These are phyloP conservation scores for Trachelus troglodyta DNA, from an alignment of 2,888 invertebrate species.

Conservation along the genomic window DNA sequence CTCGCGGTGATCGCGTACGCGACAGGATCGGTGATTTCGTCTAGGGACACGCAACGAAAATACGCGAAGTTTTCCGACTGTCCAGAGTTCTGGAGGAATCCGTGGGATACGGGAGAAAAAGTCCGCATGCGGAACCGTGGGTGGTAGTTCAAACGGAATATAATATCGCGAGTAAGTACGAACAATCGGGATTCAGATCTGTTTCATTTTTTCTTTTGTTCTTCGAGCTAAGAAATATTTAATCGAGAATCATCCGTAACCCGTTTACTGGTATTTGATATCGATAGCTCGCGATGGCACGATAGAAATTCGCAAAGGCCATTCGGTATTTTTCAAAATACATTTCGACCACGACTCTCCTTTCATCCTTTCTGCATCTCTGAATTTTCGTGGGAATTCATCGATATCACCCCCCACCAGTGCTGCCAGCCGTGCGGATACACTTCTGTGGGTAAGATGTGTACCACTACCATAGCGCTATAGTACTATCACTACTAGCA, in stretches of 20 bases:
- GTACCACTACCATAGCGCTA: background rate
- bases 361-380: background rate
- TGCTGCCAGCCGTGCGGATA: background rate
- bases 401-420: background rate
- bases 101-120: background rate
- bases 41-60: background rate
- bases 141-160: background rate
- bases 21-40: background rate
- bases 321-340: background rate
- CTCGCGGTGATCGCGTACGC: background rate
- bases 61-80: background rate
- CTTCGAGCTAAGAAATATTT: background rate
- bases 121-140: background rate
- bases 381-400: background rate
- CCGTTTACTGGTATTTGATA: background rate
- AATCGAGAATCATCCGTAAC: background rate
- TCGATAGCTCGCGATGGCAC: background rate
- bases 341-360: background rate
- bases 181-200: background rate
- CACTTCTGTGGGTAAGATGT: background rate
- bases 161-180: background rate
- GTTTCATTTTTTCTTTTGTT: background rate
- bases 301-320: background rate
- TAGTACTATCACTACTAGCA: background rate
- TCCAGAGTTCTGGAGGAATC: background rate